These are phyloP conservation scores for Gadus chalcogrammus DNA, from an alignment of 2,113 vertebrate species.

Conservation along the genomic window DNA sequence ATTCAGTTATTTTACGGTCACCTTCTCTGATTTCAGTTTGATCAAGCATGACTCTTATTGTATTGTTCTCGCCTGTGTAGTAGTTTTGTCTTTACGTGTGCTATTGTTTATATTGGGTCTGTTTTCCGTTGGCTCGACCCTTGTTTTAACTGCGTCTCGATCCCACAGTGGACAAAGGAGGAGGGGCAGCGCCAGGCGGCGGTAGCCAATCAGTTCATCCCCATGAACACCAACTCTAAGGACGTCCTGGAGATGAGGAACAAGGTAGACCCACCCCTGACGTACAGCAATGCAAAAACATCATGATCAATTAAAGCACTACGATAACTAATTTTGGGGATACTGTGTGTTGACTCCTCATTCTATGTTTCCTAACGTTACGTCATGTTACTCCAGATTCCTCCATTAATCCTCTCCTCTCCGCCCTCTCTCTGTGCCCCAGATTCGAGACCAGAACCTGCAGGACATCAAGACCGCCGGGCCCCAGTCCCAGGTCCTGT, in stretches of 20 bases:
- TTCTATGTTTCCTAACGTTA: too few species aligned
- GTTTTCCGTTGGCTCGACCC: conserved; percentile 12
- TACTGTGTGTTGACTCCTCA: too few species aligned
- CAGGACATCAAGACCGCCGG: conserved; percentile 97
- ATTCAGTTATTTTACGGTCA: conserved; percentile 39
- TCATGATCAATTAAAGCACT: neutral
- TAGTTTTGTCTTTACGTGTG: conserved; percentile 48
- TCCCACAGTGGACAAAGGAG: conserved; percentile 96
- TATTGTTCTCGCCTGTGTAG: conserved; percentile 62
- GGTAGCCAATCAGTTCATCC: conserved; percentile 97
- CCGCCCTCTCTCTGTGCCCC: neutral
- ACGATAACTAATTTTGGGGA: too few species aligned
- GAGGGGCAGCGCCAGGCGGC: conserved; percentile 87
- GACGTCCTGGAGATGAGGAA: conserved; percentile 99
- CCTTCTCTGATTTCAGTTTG: conserved; percentile 65
- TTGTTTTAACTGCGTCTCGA: conserved; percentile 57
- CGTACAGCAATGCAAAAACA: too few species aligned
- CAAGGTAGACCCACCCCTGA: conserved; percentile 77
- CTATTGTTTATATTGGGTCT: conserved; percentile 25
- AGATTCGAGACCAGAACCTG: conserved; percentile 98
- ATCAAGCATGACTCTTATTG: conserved; percentile 80
- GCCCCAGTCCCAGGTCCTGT: conserved; percentile 92
- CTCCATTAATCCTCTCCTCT: neutral
- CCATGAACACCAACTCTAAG: conserved; percentile 96
- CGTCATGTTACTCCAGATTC: neutral